Evolutionary conservation across 2,113 vertebrate genomes (phyloP), one percentile per base, ranked within the genome.

Genomic region (Otolemur garnettii): DNA sequence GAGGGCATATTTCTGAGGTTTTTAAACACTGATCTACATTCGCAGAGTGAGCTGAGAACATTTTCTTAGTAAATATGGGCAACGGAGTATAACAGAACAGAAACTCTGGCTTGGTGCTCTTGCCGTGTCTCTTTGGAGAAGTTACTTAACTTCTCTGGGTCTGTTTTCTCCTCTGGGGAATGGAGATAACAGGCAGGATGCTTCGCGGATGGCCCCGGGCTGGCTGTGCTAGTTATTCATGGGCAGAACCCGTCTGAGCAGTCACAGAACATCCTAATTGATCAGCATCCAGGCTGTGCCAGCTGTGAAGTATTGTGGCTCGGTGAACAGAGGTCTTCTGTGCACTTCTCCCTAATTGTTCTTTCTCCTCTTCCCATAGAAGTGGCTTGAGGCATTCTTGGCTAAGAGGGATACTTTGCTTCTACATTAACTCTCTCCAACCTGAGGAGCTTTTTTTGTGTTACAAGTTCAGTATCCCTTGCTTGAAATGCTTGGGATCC

Each of bases 251-350:
- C 4, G 38, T 30, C 72, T 38, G 14, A 3, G 4, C 1, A 7
- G 13, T 33, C 42, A 2, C 28, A 26, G 57, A 60, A 18, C 0
- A 21, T 68, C 60, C 38, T 62, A 9, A 33, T 10, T 26, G 38
- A 19, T 71, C 19, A 35, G 86, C 1, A 4, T 38, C 45, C 5
- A 2, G 82, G 26, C 69, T n/a, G 17, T 53, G 74, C 60, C 21
- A 2, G n/a, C 13, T 45, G 35, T 53, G 60, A 5, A 14, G 14
- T n/a, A 19, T 30, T 62, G 62, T 12, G 35, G 53, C 1, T 64
- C 42, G 22, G 7, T 59, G 4, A 3, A 0, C 14, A 17, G 30
- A 30, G 11, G 14, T 45, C 55, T 4, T 18, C 78, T 45, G 0
- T 26, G 10, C 22, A 7, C 33, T 15, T 0, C 13, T 17, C 77